Base-by-base conservation (phyloP, 2,888 invertebrate species). In the Orchesella flavescens region DNA sequence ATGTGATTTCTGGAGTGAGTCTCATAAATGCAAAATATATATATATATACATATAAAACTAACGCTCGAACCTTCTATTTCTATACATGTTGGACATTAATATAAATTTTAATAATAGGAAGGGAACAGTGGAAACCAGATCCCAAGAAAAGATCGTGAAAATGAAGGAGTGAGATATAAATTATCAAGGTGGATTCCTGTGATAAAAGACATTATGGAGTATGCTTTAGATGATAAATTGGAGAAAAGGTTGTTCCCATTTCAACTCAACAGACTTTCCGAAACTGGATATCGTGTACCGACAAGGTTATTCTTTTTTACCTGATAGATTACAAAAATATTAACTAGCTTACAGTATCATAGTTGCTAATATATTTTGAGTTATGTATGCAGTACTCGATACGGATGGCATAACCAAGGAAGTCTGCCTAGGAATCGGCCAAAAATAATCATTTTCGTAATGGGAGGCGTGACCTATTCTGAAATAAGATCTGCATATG, bases 181-280 rank as follows among this genome's bases (percentile, higher is more conserved):
- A 13, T 55, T 84, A n/a, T 84, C 87, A 0, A 46, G 87, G 43
- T 88, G 86, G 85, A 85, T 85, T 43, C 87, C 87, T 2, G 73
- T 87, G 21, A 49, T 88, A 21, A 88, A 88, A 74, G 86, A 88
- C 63, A 61, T 88, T 15, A 75, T 87, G 46, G 86, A 88, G 34
- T 86, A 84, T 59, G 75, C 84, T 5, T 59, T 88, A 21, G 80
- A 80, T 5, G 86, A 85, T 44, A 61, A 66, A n/a, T 57, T 88
- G 57, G 87, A 87, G 63, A 71, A 80, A 53, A 75, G 63, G 17
- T 46, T 72, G 13, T 88, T 86, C 74, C 87, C 87, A 10, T 86
- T 84, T 73, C 75, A 86, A 57, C 57, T 74, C 15, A 85, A 84
- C 34, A 72, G 87, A 46, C 69, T 65, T 15, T 15, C 79, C 2